Evolutionary conservation across 2,888 invertebrate species (phyloP).

Genomic region (Ectropis crepuscularia): DNA sequence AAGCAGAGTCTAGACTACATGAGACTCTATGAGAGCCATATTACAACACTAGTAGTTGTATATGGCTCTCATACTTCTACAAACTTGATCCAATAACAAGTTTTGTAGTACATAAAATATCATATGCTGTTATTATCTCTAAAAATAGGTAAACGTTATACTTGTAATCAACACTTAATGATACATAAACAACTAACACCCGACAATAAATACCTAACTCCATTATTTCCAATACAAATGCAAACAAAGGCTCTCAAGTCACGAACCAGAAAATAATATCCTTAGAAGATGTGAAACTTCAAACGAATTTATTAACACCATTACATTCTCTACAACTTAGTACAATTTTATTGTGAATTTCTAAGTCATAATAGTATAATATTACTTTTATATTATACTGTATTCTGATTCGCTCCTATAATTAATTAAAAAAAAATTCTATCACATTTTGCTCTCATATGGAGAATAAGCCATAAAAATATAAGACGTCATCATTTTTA

Average conservation of each 20-base stretch:
- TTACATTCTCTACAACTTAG: conserved; percentile 22
- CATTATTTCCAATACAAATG: neutral
- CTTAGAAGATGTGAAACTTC: conserved; percentile 25
- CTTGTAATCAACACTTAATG: too few species aligned
- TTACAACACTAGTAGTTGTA: too few species aligned
- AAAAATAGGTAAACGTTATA: too few species aligned
- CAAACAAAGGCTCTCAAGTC: conserved; percentile 30
- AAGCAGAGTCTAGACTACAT: too few species aligned
- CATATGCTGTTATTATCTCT: too few species aligned
- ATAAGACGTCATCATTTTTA: conserved; percentile 25
- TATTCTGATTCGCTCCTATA: conserved; percentile 23
- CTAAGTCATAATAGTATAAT: conserved; percentile 15
- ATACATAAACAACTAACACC: neutral
- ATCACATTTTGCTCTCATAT: conserved; percentile 11
- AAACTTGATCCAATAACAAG: too few species aligned
- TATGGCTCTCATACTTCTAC: too few species aligned
- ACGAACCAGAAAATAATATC: conserved; percentile 39
- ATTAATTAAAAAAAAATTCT: conserved; percentile 11
- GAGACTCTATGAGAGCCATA: too few species aligned
- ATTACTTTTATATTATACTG: conserved; percentile 9
- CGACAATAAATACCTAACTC: neutral
- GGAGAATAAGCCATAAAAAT: conserved; percentile 29
- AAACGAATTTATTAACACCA: conserved; percentile 27
- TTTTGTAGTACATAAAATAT: too few species aligned
- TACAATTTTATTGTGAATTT: conserved; percentile 17